Percentiles rank a stretch among this genome's conserved stretches.
These are phyloP conservation scores for Piaya cayana DNA, from an alignment of 2,113 vertebrate genomes.

Conservation along the genomic window DNA sequence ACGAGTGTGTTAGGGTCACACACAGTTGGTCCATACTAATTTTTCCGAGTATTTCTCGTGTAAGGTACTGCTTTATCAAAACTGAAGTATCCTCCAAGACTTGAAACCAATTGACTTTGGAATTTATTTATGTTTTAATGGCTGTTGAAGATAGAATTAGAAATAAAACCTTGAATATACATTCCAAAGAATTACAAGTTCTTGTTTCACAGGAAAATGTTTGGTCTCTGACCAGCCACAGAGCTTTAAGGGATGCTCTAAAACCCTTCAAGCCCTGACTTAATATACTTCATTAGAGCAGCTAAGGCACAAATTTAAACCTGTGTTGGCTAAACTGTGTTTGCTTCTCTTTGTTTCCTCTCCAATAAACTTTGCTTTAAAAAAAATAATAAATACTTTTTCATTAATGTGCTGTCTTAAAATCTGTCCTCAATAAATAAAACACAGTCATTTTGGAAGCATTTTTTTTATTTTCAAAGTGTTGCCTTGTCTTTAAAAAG, in stretches of 20 bases:
- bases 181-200: slow-evolving; percentile 14
- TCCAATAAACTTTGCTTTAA: slow-evolving; percentile 39
- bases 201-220: neutral
- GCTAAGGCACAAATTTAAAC: slow-evolving; percentile 3
- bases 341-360: slow-evolving; percentile 12
- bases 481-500: neutral
- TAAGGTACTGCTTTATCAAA: neutral
- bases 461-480: neutral
- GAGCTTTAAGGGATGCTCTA: neutral
- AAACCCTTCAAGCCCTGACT: neutral
- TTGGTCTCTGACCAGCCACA: neutral
- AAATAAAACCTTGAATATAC: slow-evolving; percentile 13
- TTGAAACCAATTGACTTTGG: neutral
- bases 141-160: neutral
- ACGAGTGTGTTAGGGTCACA: fast-evolving
- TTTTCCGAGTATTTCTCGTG: neutral
- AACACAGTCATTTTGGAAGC: neutral
- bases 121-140: neutral
- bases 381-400: neutral
- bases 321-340: slow-evolving; percentile 6
- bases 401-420: neutral
- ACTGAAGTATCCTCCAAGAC: neutral
- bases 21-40: neutral
- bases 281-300: neutral
- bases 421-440: neutral